Evolutionary conservation across 2,113 vertebrate species (phyloP), one percentile per base, ranked within the genome.

Genomic region (Benitochromis conjunctus): DNA sequence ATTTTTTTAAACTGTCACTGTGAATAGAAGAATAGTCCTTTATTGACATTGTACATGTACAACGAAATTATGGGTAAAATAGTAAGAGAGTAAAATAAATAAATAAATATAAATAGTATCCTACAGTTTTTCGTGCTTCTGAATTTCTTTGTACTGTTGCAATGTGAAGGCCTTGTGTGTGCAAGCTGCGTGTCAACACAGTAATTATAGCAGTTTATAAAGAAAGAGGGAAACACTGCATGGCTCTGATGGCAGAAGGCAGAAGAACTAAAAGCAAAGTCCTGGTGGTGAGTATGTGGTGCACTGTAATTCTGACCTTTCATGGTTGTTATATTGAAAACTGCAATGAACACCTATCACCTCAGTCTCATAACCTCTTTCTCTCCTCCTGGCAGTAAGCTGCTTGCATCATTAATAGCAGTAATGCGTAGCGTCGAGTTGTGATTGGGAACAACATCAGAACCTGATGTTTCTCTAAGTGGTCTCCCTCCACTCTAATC

Each of bases 401-500:
- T n/a, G 82, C 91, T 89, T 78, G 48, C 82, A 82, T 86, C 84
- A 84, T 79, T 91, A 89, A 87, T 85, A 84, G 60, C 83, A 91
- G 83, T 80, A 69, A 93, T 88, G 87, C 62, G 19, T 60, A 85
- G 14, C 10, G 14, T 13, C 46, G 16, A 60, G 54, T 87, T 89
- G 90, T 86, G 87, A 88, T 58, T 80, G 85, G 51, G 89, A 93
- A 88, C 88, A 88, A 86, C 88, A 80, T 64, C 41, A 48, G 21
- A 84, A 85, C 82, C 91, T 89, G 83, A 89, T 93, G 92, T 94
- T 93, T 92, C 86, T 89, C 74, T 88, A 91, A 94, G 86, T 88
- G 91, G 90, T 93, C 46, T 88, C 80, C 87, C 81, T 48, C 77
- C 92, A 92, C 84, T 94, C 92, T 94, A 94, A 96, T 96, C 93